Evolutionary conservation across 2,797 vertebrate species (phyloP), one percentile per base, ranked within the genome.

Genomic region (Sebastes umbrosus): DNA sequence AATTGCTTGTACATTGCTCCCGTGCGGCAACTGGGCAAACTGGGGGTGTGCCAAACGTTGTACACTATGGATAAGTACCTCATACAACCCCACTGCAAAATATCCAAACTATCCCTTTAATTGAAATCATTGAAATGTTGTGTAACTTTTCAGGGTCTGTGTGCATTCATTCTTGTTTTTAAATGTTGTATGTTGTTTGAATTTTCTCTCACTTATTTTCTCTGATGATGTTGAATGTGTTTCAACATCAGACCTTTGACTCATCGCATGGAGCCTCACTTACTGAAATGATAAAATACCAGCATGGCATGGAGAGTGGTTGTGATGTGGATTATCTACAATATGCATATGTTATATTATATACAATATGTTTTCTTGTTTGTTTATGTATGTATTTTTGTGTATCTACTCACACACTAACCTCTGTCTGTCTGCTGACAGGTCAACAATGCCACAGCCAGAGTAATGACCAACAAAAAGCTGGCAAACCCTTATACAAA

Each of bases 401-500:
- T 58, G 59, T 72, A 20, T 67, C 18, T 79, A 65, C 39, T 25
- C 24, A 79, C 58, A 72, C 66, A 84, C 70, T 90, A 68, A 79
- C 59, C 29, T 70, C 24, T 88, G 62, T 83, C 57, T 18, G 43
- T 96, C 76, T 91, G 80, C 69, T 90, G 5, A n/a, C 95, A 98
- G 97, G 97, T 98, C 91, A 98, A 98, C 93, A 98, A 98, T 3
- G 97, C 97, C 91, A 98, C 97, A 0, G 97, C 97, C 91, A 95
- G 97, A 46, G 97, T 98, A 91, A 98, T 98, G 97, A 98, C 97
- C 80, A 98, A 98, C 95, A 98, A 98, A 93, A 98, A 98, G 93
- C 95, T 97, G 36, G 94, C 95, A 9, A 98, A 98, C 91, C 97
- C 97, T 77, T 98, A 98, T 90, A 96, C 96, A 91, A 98, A 98